Conservation (phyloP, 2,888 invertebrate genomes). For the Athrips mouffetella region DNA sequence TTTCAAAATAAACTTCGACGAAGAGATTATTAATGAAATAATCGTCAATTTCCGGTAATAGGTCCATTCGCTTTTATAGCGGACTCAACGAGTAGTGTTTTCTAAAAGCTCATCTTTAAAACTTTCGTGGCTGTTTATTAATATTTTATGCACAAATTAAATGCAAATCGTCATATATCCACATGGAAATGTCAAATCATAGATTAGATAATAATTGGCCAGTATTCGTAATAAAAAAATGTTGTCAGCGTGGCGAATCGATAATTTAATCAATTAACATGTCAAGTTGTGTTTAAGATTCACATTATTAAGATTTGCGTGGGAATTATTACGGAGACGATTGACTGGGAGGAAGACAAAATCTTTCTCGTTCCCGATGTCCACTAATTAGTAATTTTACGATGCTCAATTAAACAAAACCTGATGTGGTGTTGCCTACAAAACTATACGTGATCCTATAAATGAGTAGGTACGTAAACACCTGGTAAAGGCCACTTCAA, state of each 20-base stretch:
- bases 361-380: conserved; percentile 27
- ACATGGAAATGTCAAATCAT: conserved; percentile 32
- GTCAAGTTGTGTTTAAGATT: conserved; percentile 7
- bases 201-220: conserved; percentile 22
- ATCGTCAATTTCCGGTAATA: conserved; percentile 17
- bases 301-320: conserved; percentile 16
- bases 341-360: conserved; percentile 28
- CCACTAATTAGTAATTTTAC: conserved; percentile 37
- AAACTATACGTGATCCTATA: conserved; percentile 22
- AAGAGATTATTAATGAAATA: conserved; percentile 13
- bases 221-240: conserved; percentile 20
- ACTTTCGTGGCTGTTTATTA: conserved; percentile 13
- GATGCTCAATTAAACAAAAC: conserved; percentile 26
- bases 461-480: neutral
- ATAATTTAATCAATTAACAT: conserved; percentile 28
- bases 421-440: conserved; percentile 8
- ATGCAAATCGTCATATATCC: conserved; percentile 32
- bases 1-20: neutral
- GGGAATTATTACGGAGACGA: conserved; percentile 13
- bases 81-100: conserved; percentile 4
- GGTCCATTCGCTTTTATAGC: conserved; percentile 17
- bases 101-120: conserved; percentile 8
- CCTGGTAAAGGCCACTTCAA: conserved; percentile 45
- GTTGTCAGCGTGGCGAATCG: conserved; percentile 30
- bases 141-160: conserved; percentile 30